Evolutionary conservation across 2,113 vertebrate genomes (phyloP).

Genomic region (Tichodroma muraria): DNA sequence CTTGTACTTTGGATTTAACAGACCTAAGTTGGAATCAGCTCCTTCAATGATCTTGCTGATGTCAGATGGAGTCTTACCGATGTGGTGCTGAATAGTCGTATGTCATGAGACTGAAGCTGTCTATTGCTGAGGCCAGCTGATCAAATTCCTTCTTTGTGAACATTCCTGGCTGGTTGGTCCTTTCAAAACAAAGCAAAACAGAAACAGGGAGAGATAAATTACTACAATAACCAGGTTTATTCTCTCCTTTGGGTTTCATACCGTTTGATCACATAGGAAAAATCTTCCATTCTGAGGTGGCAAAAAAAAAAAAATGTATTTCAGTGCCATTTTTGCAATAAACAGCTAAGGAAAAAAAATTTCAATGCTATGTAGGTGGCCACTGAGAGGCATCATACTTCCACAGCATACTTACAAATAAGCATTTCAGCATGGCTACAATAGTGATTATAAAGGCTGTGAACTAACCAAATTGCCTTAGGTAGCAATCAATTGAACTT

Average conservation of each 20-base stretch:
- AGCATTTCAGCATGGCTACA: not conserved
- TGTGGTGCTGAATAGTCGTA: slow-evolving; percentile 87
- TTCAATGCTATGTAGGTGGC: not conserved
- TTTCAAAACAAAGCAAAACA: slow-evolving; percentile 40
- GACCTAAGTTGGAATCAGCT: not conserved
- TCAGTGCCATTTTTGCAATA: not conserved
- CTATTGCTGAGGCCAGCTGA: slow-evolving; percentile 80
- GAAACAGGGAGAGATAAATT: not conserved
- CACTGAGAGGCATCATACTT: not conserved
- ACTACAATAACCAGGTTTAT: not conserved
- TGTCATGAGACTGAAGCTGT: slow-evolving; percentile 96
- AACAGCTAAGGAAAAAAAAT: not conserved
- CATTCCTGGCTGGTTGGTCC: slow-evolving; percentile 82
- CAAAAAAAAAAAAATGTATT: not conserved
- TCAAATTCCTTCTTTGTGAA: slow-evolving; percentile 89
- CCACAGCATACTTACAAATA: not conserved
- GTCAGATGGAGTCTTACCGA: slow-evolving; percentile 73
- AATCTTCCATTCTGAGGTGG: not conserved
- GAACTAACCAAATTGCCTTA: not conserved
- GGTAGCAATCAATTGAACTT: not conserved
- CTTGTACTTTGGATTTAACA: not conserved
- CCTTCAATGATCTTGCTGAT: not conserved
- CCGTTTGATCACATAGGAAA: not conserved
- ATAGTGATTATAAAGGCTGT: not conserved
- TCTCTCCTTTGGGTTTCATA: not conserved